Conservation (phyloP, 2,888 invertebrate genomes). For the Chromoteleia sp. region DNA sequence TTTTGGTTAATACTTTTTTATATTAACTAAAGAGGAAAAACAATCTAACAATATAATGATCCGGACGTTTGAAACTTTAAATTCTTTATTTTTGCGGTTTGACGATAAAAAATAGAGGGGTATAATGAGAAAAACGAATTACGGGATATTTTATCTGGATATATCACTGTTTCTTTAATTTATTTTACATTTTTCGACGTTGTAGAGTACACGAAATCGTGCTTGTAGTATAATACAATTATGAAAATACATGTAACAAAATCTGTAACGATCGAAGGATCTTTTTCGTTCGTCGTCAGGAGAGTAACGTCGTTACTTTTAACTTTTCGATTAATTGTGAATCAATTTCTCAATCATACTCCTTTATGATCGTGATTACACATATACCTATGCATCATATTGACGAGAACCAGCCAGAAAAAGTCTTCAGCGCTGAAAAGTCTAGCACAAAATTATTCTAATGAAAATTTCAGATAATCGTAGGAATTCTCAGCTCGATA, state of each 20-base stretch:
- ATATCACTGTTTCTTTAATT: slow-evolving; percentile 26
- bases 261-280: slow-evolving; percentile 10
- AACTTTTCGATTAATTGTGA: slow-evolving; percentile 16
- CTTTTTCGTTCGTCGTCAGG: slow-evolving; percentile 26
- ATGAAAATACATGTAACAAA: slow-evolving; percentile 65
- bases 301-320: slow-evolving; percentile 25
- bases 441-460: slow-evolving; percentile 64
- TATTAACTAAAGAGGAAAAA: slow-evolving; percentile 57
- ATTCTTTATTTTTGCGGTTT: slow-evolving; percentile 51
- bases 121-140: slow-evolving; percentile 68
- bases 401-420: slow-evolving; percentile 74
- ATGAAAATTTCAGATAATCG: slow-evolving; percentile 69
- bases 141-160: slow-evolving; percentile 29
- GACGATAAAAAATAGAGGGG: slow-evolving; percentile 63
- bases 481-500: slow-evolving; percentile 74
- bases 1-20: slow-evolving; percentile 52
- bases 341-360: slow-evolving; percentile 68
- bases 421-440: slow-evolving; percentile 78
- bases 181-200: slow-evolving; percentile 53
- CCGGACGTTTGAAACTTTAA: slow-evolving; percentile 75
- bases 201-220: slow-evolving; percentile 42
- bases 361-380: slow-evolving; percentile 72
- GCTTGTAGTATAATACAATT: slow-evolving; percentile 46
- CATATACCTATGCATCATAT: slow-evolving; percentile 70
- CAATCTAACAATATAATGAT: slow-evolving; percentile 76